A percentile compares a stretch with the other conserved stretches of the same genome.
These are phyloP conservation scores for Bombus terrestris DNA, from an alignment of 1,140 invertebrate species.

Conservation along the genomic window DNA sequence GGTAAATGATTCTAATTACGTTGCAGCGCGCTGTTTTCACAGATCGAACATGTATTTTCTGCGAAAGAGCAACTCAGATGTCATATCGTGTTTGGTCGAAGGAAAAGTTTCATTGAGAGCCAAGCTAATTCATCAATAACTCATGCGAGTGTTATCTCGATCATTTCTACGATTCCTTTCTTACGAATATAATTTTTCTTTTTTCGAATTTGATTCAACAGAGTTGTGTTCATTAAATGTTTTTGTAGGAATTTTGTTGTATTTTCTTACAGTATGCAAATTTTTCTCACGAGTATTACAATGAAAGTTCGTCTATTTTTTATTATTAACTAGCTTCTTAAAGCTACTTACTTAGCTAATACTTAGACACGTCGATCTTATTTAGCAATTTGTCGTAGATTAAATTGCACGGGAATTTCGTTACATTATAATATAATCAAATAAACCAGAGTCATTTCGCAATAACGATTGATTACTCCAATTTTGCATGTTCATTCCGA, in stretches of 20 bases:
- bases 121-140: neutral
- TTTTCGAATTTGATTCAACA: too few relatives aligned
- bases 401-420: slow-evolving; percentile 7
- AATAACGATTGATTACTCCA: slow-evolving; percentile 13
- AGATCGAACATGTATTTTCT: neutral
- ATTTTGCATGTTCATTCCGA: slow-evolving; percentile 19
- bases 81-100: neutral
- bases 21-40: neutral
- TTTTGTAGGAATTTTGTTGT: too few relatives aligned
- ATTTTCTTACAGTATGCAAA: too few relatives aligned
- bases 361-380: neutral
- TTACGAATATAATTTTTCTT: too few relatives aligned
- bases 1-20: neutral
- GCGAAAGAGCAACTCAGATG: too few relatives aligned
- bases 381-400: neutral
- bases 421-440: slow-evolving; percentile 3
- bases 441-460: neutral
- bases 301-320: neutral
- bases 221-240: too few relatives aligned
- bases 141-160: neutral
- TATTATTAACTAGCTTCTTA: neutral
- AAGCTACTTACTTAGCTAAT: neutral
- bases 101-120: too few relatives aligned
- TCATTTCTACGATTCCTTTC: too few relatives aligned
- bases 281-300: too few relatives aligned